A percentile compares a stretch with the other conserved stretches of the same genome.
Conservation (phyloP, 2,797 vertebrate species). For the Pteropus rufus region DNA sequence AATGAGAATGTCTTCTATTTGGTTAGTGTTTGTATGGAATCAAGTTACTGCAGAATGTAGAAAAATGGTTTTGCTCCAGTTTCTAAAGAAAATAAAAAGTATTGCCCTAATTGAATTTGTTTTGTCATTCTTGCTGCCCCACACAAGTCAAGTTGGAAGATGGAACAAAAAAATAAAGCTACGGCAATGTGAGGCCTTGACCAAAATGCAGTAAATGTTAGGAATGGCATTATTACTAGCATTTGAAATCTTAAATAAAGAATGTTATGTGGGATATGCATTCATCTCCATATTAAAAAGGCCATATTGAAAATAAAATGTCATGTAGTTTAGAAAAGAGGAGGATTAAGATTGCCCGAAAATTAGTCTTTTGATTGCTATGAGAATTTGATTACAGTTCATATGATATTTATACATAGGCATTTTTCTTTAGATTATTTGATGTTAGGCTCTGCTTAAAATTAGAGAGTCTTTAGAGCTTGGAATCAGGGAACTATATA, state of each 20-base stretch:
- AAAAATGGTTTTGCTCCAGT: conserved; percentile 43
- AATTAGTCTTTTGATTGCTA: conserved; percentile 48
- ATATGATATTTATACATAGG: conserved; percentile 3
- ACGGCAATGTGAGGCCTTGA: conserved; percentile 13
- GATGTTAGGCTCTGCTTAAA: conserved; percentile 33
- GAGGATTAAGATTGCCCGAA: conserved; percentile 61
- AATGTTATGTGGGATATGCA: conserved; percentile 1
- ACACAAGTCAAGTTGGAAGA: conserved; percentile 53
- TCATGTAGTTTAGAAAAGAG: conserved; percentile 2
- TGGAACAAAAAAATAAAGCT: conserved; percentile 49
- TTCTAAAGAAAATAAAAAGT: conserved; percentile 62
- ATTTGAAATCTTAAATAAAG: conserved; percentile 57
- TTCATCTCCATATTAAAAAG: conserved; percentile 69
- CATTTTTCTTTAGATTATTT: conserved; percentile 34
- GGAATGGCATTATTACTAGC: conserved; percentile 32
- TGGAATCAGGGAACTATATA: background rate
- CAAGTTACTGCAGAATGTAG: conserved; percentile 41
- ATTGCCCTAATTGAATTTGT: conserved; percentile 58
- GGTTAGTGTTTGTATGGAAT: conserved; percentile 46
- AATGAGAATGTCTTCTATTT: conserved; percentile 52
- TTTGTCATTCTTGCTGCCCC: conserved; percentile 55
- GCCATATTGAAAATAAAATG: conserved; percentile 33
- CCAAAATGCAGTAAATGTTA: conserved; percentile 56
- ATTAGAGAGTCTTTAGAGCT: background rate
- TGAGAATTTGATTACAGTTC: conserved; percentile 48